Conservation (phyloP, 2,113 vertebrate species). For the Heptranchias perlo region DNA sequence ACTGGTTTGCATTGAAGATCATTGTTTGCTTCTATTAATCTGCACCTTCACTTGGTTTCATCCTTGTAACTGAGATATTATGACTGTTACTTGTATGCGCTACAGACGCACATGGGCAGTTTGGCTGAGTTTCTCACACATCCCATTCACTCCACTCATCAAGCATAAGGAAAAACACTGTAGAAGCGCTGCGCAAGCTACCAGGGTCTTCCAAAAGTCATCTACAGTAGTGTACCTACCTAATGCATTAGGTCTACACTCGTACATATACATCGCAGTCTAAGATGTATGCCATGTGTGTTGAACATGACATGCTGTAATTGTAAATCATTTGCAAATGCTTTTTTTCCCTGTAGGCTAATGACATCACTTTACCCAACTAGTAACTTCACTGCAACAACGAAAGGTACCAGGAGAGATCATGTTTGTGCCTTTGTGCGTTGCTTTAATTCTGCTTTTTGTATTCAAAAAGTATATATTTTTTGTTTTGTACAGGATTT, state of each 20-base stretch:
- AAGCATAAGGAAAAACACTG: neutral
- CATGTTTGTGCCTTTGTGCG: neutral
- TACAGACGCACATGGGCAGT: neutral
- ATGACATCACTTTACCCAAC: neutral
- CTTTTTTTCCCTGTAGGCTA: neutral
- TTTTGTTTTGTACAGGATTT: conserved; percentile 65
- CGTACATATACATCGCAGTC: neutral
- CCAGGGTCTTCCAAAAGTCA: neutral
- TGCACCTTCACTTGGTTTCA: neutral
- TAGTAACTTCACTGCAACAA: neutral
- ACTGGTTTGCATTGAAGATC: neutral
- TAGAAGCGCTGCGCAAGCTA: neutral
- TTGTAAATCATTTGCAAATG: neutral
- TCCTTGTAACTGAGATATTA: neutral
- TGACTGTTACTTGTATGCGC: neutral
- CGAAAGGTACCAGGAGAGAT: neutral
- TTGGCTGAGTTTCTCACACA: neutral
- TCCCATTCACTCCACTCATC: neutral
- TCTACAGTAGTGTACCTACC: neutral
- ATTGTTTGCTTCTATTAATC: neutral
- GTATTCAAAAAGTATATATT: neutral
- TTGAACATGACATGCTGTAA: neutral
- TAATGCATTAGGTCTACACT: neutral
- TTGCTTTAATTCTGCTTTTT: neutral
- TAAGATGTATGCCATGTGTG: neutral